Evolutionary conservation across 2,888 invertebrate genomes (phyloP).

Genomic region (Orgyia antiqua): DNA sequence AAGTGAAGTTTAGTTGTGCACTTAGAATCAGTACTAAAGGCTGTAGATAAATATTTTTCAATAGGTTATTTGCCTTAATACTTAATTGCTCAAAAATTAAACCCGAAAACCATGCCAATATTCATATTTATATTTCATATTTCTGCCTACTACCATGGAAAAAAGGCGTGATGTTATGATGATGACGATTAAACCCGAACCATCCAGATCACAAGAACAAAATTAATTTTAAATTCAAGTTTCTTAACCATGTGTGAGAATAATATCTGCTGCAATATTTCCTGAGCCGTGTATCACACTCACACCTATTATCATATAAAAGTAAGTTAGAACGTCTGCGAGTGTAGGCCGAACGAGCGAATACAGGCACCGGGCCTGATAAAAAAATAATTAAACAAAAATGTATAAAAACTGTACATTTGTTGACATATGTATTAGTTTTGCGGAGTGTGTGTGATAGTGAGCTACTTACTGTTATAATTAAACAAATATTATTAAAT

Average conservation of each 20-base stretch:
- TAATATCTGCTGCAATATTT: slow-evolving; percentile 6
- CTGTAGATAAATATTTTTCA: too few species aligned
- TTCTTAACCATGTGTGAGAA: background rate
- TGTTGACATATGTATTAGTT: slow-evolving; percentile 33
- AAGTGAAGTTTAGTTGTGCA: too few species aligned
- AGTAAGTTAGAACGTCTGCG: slow-evolving; percentile 21
- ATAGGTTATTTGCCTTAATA: too few species aligned
- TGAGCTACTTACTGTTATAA: slow-evolving; percentile 14
- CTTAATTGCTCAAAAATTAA: too few species aligned
- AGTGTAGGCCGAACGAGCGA: slow-evolving; percentile 27
- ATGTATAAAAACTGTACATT: slow-evolving; percentile 50
- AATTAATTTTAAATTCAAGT: background rate
- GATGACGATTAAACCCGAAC: too few species aligned
- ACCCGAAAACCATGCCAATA: too few species aligned
- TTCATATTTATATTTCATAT: too few species aligned
- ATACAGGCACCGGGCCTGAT: slow-evolving; percentile 24
- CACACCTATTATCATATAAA: slow-evolving; percentile 35
- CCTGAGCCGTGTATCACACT: slow-evolving; percentile 25
- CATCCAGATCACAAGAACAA: too few species aligned
- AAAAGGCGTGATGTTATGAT: too few species aligned
- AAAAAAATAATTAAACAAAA: slow-evolving; percentile 31
- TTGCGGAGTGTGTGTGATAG: slow-evolving; percentile 29
- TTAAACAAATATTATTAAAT: slow-evolving; percentile 6
- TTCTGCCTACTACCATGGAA: too few species aligned
- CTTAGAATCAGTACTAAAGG: too few species aligned